A percentile compares a stretch with the other conserved stretches of the same genome.
Conservation (phyloP, 1,140 invertebrate genomes). For the Drosophila kurseongensis region DNA sequence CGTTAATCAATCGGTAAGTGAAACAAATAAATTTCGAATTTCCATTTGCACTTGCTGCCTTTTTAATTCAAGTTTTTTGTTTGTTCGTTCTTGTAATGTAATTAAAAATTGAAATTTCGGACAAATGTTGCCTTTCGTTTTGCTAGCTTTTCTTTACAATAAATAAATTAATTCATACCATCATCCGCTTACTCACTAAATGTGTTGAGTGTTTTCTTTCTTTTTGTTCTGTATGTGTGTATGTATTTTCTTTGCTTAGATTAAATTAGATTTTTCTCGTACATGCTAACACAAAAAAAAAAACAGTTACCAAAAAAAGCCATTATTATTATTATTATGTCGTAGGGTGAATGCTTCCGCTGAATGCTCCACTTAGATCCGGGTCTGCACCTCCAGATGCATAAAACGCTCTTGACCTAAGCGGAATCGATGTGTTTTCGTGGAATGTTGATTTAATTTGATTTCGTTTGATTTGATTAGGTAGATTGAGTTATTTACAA, state of each 20-base stretch:
- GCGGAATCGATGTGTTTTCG: conserved; percentile 12
- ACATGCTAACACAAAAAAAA: conserved; percentile 30
- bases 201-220: conserved; percentile 15
- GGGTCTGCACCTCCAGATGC: conserved; percentile 73
- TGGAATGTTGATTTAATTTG: conserved; percentile 56
- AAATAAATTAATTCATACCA: conserved; percentile 8
- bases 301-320: conserved; percentile 17
- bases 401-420: conserved; percentile 81
- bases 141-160: conserved; percentile 31
- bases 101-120: conserved; percentile 15
- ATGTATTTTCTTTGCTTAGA: conserved; percentile 42
- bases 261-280: conserved; percentile 26
- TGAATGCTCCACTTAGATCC: conserved; percentile 52
- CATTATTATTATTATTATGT: conserved; percentile 26
- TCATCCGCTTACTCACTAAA: conserved; percentile 17
- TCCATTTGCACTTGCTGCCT: conserved; percentile 8
- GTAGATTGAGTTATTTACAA: conserved; percentile 35
- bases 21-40: conserved; percentile 40
- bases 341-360: conserved; percentile 26
- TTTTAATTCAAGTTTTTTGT: conserved; percentile 5
- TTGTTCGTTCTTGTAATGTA: conserved; percentile 10
- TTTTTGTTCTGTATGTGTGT: not conserved
- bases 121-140: conserved; percentile 24
- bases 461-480: conserved; percentile 4
- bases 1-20: conserved; percentile 54